Percentiles rank a stretch among this genome's conserved stretches.
These are phyloP conservation scores for Seira ritae DNA, from an alignment of 2,888 invertebrate genomes.

Conservation along the genomic window DNA sequence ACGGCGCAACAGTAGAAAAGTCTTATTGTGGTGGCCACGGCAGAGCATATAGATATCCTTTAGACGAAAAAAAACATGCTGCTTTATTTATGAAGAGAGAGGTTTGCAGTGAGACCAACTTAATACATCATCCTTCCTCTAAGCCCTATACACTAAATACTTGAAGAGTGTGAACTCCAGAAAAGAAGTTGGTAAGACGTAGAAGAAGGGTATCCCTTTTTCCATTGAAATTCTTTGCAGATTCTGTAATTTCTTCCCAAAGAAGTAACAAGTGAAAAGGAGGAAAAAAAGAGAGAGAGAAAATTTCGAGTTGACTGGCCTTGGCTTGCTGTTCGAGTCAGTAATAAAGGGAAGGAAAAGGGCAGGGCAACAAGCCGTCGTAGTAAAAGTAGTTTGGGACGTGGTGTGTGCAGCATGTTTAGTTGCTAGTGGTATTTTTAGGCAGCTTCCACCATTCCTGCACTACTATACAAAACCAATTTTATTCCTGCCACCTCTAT, in stretches of 20 bases:
- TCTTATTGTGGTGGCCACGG: neutral
- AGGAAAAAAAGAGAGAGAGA: no score
- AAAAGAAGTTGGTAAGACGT: neutral
- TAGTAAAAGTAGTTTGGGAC: no score
- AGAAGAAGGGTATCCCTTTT: neutral
- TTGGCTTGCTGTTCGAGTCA: conserved; percentile 35
- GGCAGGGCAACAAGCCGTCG: conserved; percentile 45
- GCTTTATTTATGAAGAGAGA: conserved; percentile 55
- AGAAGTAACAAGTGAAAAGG: conserved; percentile 62
- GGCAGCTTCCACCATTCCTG: no score
- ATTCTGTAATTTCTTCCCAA: conserved; percentile 49
- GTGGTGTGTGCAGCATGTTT: conserved; percentile 4
- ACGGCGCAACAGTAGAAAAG: conserved; percentile 50
- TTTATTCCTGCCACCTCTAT: no score
- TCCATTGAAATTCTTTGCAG: conserved; percentile 59
- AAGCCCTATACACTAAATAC: no score
- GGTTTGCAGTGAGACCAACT: conserved; percentile 35
- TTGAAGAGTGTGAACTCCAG: neutral
- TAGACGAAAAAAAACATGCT: neutral
- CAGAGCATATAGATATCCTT: neutral
- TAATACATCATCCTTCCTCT: conserved; percentile 61
- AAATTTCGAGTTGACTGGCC: conserved; percentile 47
- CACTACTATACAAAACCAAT: no score
- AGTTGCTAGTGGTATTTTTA: conserved; percentile 7
- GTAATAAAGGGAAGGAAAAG: conserved; percentile 45